These are phyloP conservation scores for Stenotaenia linearis DNA, from an alignment of 2,888 invertebrate species.

Conservation along the genomic window DNA sequence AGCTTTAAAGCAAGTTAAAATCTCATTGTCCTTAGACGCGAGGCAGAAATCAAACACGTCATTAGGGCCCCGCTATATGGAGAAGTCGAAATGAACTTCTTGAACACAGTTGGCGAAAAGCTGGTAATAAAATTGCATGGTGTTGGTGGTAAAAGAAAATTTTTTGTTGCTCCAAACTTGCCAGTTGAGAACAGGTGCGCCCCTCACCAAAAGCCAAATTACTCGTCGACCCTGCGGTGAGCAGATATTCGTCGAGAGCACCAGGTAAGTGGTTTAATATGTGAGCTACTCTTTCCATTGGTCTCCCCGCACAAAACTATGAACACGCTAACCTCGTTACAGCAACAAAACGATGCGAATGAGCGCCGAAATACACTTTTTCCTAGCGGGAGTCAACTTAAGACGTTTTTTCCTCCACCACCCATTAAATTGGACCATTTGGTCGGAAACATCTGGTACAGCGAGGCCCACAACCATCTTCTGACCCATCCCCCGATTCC, in stretches of 20 bases:
- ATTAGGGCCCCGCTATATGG: not conserved
- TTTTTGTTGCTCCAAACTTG: not conserved
- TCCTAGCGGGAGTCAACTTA: constrained; percentile 13
- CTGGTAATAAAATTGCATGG: constrained; percentile 2
- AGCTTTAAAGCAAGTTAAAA: not conserved
- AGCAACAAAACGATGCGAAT: not conserved
- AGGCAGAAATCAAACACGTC: constrained; percentile 15
- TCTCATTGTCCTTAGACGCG: not conserved
- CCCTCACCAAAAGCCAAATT: constrained; percentile 17
- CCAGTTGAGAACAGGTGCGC: constrained; percentile 23
- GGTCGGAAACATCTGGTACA: constrained; percentile 24
- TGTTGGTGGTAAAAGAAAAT: not conserved
- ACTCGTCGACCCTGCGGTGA: constrained; percentile 16
- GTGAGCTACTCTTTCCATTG: constrained; percentile 21
- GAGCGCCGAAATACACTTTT: not conserved
- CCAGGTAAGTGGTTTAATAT: constrained; percentile 26
- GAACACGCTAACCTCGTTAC: not conserved
- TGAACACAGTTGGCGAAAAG: constrained; percentile 20
- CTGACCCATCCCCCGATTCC: constrained; percentile 10
- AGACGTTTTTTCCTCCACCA: not conserved
- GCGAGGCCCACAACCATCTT: constrained; percentile 18
- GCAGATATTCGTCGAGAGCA: constrained; percentile 20
- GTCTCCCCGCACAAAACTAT: constrained; percentile 10
- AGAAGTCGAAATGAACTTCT: constrained; percentile 14
- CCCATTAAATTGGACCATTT: constrained; percentile 28